Percentiles rank a stretch among this genome's conserved stretches.
Conservation (phyloP, 2,888 invertebrate genomes). For the Priocnemis perturbator region DNA sequence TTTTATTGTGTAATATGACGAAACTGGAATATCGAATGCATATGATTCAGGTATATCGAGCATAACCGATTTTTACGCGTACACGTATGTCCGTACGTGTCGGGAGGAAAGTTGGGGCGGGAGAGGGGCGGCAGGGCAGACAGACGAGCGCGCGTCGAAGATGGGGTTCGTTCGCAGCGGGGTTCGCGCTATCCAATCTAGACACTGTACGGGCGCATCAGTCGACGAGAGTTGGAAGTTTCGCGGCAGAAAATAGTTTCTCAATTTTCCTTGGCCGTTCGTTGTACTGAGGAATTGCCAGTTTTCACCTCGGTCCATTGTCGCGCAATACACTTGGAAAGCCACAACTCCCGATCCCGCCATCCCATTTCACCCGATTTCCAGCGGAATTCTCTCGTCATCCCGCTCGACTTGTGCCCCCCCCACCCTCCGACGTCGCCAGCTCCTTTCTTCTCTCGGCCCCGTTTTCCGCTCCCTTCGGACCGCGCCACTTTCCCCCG, state of each 20-base stretch:
- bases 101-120: too few relatives aligned
- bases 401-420: constrained; percentile 2
- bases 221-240: constrained; percentile 28
- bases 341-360: constrained; percentile 46
- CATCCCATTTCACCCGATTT: constrained; percentile 49
- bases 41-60: too few relatives aligned
- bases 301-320: constrained; percentile 54
- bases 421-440: neutral
- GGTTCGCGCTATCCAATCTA: too few relatives aligned
- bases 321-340: constrained; percentile 44
- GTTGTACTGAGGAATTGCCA: constrained; percentile 57
- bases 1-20: too few relatives aligned
- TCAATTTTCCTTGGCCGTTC: constrained; percentile 59
- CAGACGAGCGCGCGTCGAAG: too few relatives aligned
- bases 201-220: too few relatives aligned
- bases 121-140: too few relatives aligned
- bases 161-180: too few relatives aligned
- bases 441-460: neutral
- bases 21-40: too few relatives aligned
- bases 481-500: neutral
- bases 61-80: too few relatives aligned
- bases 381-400: constrained; percentile 13
- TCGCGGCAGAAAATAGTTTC: constrained; percentile 60
- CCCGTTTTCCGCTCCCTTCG: constrained; percentile 6
- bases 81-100: too few relatives aligned